Conservation (phyloP, 2,888 invertebrate genomes). For the Embidobia sp. region DNA sequence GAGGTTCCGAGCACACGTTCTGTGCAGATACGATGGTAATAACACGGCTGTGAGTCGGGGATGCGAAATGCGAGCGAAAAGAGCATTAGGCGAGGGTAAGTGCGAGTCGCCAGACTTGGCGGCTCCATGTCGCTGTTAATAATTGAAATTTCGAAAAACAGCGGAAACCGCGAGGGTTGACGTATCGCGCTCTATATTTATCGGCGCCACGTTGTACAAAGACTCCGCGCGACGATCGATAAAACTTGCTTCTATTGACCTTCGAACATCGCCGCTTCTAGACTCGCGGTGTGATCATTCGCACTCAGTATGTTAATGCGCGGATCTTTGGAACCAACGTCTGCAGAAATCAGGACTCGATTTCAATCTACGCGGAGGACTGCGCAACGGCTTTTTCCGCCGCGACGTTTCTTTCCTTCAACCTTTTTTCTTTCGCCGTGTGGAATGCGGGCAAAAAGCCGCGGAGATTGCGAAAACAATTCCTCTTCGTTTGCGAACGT, state of each 20-base stretch:
- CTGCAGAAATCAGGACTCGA: not conserved
- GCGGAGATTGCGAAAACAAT: not conserved
- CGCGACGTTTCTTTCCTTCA: not conserved
- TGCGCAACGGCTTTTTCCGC: not conserved
- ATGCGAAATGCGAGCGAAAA: no score
- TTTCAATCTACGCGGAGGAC: not conserved
- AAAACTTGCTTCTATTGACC: slow-evolving; percentile 36
- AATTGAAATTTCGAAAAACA: no score
- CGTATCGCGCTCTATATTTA: slow-evolving; percentile 23
- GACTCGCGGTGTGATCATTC: not conserved
- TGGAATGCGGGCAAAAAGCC: not conserved
- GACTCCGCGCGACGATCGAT: slow-evolving; percentile 16
- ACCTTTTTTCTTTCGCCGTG: no score
- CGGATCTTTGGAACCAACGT: not conserved
- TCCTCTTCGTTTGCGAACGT: slow-evolving; percentile 6
- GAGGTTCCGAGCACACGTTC: no score
- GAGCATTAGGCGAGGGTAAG: no score
- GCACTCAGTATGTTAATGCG: not conserved
- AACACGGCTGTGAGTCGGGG: no score
- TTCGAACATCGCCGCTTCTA: slow-evolving; percentile 10
- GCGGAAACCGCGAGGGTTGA: not conserved
- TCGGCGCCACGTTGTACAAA: slow-evolving; percentile 8
- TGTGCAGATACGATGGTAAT: no score
- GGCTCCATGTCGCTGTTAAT: no score
- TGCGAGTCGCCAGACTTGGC: no score